Base-by-base conservation (phyloP, 2,113 vertebrate genomes). In the Mus pahari region DNA sequence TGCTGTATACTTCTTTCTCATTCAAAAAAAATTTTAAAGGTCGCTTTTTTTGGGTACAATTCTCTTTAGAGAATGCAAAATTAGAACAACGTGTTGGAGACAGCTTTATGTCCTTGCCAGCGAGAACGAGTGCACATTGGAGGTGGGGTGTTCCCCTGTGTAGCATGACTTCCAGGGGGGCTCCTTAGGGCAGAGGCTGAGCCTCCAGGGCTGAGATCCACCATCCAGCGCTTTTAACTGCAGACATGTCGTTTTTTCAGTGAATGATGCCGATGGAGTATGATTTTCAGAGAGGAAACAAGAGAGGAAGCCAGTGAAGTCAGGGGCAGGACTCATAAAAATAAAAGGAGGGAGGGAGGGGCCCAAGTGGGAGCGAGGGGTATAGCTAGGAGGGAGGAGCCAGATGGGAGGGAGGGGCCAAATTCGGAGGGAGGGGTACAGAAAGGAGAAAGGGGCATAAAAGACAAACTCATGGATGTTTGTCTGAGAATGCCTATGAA, bases 1-100 rank as follows among this genome's bases (percentile, higher is more conserved):
- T 96, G 88, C 84, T 82, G 5, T 88, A 64, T 39, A 33, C 71
- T 3, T 97, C 20, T 55, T 96, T 95, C 75, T 79, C 24, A 62
- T 91, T 94, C 26, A 86, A 9, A 71, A 7, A 86, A 9, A 71
- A 7, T 9, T 55, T 71, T 86, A 36, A 89, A 90, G 78, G 50
- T 83, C 39, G 71, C 12, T 2, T 71, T 22, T 22, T 75, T 39
- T 66, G 24, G 33, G 42, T 73, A 7, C 81, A 78, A 50, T 26
- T 87, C 42, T 94, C 31, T 94, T 87, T 64, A 42, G 42, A 83
- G 68, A 94, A 45, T 3, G 36, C 11, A 64, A 79, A 66, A 74
- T 64, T 55, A 89, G 95, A 87, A 45, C 42, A 78, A 2, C 10
- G 14, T n/a, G 28, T 39, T 45, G 39, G 48, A 87, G 88, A 28